Conservation (phyloP, 2,113 vertebrate genomes). For the Abramis brama region DNA sequence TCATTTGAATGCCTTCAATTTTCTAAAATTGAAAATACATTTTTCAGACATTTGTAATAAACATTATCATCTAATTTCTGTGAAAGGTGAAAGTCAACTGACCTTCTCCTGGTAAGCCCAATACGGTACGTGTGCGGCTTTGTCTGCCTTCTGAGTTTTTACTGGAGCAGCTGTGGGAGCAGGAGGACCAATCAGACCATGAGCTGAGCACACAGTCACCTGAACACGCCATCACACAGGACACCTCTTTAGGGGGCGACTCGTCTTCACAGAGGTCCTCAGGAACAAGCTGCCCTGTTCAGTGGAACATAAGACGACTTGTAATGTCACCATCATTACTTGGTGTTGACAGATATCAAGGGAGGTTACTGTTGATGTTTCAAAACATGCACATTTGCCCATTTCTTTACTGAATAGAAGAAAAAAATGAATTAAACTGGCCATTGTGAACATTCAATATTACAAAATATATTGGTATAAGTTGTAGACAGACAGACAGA, state of each 20-base stretch:
- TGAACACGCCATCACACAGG: conserved; percentile 85
- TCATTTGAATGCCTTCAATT: neutral
- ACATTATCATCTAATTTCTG: neutral
- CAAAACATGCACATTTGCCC: neutral
- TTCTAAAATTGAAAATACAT: neutral
- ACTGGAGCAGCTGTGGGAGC: conserved; percentile 89
- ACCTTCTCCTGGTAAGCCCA: conserved; percentile 91
- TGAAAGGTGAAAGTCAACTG: neutral
- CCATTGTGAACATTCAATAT: neutral
- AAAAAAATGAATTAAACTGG: neutral
- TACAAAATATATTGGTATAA: neutral
- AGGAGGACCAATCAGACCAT: conserved; percentile 90
- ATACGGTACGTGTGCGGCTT: conserved; percentile 83
- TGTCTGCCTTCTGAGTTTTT: conserved; percentile 87
- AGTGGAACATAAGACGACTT: conserved; percentile 26
- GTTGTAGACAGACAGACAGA: too few species aligned
- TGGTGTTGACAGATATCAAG: neutral
- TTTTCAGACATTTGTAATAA: neutral
- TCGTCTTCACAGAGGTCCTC: conserved; percentile 75
- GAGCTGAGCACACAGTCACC: conserved; percentile 86
- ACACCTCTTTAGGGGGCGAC: conserved; percentile 66
- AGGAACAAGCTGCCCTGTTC: conserved; percentile 80
- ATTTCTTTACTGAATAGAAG: neutral
- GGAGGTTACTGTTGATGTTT: neutral
- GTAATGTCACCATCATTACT: neutral